Evolutionary conservation across 2,888 invertebrate genomes (phyloP), one percentile per base, ranked within the genome.

Genomic region (Chirona hameri): DNA sequence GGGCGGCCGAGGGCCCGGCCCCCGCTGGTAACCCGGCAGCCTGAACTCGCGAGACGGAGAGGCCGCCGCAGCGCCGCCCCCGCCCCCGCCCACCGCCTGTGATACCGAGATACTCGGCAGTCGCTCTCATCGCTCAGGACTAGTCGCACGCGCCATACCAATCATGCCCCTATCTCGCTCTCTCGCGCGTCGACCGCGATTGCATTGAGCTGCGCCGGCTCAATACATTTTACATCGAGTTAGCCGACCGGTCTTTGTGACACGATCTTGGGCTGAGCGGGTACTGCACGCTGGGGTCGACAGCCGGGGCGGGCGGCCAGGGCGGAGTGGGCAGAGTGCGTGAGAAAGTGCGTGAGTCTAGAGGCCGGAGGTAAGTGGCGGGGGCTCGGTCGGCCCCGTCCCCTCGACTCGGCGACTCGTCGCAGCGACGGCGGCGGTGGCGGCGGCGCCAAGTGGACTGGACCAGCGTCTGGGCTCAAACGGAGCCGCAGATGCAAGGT

Each of bases 401-500:
- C 46, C 72, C 76, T 27, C 65, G 65, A 12, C 65, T 27, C 65
- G 10, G 65, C 39, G 39, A 39, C 60, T n/a, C 60, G 60, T 21
- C 76, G 7, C 31, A 15, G 39, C 76, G 39, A 24, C 39, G 21
- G 27, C 24, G 46, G 27, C 72, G 29, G 39, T 39, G 29, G 31
- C 39, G 76, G 76, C 39, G 76, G 76, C 65, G 57, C 69, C 72
- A 31, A 72, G 72, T 21, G 76, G 76, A 76, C 24, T 76, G 21
- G 9, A 76, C 76, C 76, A 21, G 46, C 46, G 76, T 76, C 76
- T 76, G 46, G 76, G 10, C 76, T 76, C 76, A 76, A 76, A 76
- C 24, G 4, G 76, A 76, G 76, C 21, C 46, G 76, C 76, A 76
- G 76, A 76, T 76, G 76, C 76, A 76, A 76, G 76, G 76, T 76